Percentiles rank a stretch among this genome's conserved stretches.
Conservation (phyloP, 1,140 invertebrate genomes). For the Drosophila sp. region DNA sequence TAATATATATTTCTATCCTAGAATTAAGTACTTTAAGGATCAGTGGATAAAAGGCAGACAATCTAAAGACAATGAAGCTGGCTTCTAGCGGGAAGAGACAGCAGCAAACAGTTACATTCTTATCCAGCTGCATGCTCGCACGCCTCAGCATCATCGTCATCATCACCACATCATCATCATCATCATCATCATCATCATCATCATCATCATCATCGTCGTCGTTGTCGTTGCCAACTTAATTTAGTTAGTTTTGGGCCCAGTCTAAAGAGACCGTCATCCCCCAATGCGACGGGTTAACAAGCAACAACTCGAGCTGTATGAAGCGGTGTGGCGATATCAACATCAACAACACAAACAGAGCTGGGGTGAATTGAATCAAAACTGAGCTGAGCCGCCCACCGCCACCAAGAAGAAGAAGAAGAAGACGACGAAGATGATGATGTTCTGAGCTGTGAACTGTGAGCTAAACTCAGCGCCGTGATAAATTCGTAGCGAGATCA, state of each 20-base stretch:
- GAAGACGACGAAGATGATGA: conserved; percentile 22
- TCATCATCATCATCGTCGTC: not conserved
- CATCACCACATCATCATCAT: conserved; percentile 19
- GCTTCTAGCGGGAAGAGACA: too few relatives aligned
- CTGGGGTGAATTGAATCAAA: conserved; percentile 17
- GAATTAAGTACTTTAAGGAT: not conserved
- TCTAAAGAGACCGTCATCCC: conserved; percentile 14
- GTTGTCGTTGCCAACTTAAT: not conserved
- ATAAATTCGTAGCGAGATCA: conserved; percentile 76
- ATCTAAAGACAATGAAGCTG: too few relatives aligned
- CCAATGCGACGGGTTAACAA: conserved; percentile 26
- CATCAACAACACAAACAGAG: conserved; percentile 7
- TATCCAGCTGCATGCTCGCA: conserved; percentile 45
- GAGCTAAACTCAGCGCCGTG: conserved; percentile 55
- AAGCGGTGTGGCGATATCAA: conserved; percentile 28
- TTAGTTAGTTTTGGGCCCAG: conserved; percentile 10
- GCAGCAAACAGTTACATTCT: conserved; percentile 1
- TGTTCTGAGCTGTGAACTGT: conserved; percentile 28
- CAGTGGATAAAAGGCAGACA: too few relatives aligned
- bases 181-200: not conserved
- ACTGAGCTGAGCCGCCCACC: conserved; percentile 19
- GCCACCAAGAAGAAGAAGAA: not conserved
- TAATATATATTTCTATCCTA: not conserved
- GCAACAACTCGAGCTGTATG: conserved; percentile 19
- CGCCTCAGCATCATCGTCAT: conserved; percentile 20